A percentile compares a stretch with the other conserved stretches of the same genome.
Evolutionary conservation across 1,140 invertebrate species (phyloP).

Genomic region (Anadara kagoshimensis): DNA sequence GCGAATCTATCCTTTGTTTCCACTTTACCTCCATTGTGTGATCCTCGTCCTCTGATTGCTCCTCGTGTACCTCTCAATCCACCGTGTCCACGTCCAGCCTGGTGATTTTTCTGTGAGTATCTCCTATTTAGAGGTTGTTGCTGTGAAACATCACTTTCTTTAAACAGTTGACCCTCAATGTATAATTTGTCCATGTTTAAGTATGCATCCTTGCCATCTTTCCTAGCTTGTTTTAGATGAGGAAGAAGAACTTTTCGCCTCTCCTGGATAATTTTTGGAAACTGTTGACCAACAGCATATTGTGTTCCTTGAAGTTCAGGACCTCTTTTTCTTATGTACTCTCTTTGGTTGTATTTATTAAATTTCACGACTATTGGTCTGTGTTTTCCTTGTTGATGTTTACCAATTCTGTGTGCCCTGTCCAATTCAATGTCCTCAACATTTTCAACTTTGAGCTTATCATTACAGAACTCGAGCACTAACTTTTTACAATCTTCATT

Average conservation of each 20-base stretch:
- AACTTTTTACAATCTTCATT: slow-evolving; percentile 6
- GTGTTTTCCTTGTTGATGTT: not conserved
- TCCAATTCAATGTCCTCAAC: not conserved
- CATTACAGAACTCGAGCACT: not conserved
- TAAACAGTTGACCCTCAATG: not conserved
- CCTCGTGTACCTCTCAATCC: no score
- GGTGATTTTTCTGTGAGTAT: no score
- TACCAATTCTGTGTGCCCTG: not conserved
- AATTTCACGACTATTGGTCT: slow-evolving; percentile 2
- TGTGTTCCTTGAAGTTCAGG: slow-evolving; percentile 1
- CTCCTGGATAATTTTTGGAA: slow-evolving; percentile 13
- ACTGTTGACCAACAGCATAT: slow-evolving; percentile 14
- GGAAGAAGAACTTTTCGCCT: not conserved
- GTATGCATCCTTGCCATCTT: slow-evolving; percentile 1
- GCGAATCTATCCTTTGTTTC: no score
- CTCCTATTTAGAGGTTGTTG: no score
- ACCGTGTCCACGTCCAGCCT: no score
- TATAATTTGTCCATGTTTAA: slow-evolving; percentile 3
- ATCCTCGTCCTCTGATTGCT: no score
- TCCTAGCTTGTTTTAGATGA: slow-evolving; percentile 1
- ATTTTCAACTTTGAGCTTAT: not conserved
- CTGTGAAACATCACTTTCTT: no score
- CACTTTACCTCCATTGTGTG: no score
- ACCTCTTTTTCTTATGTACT: not conserved
- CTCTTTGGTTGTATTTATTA: slow-evolving; percentile 1